Evolutionary conservation across 2,113 vertebrate species (phyloP), one percentile per base, ranked within the genome.

Genomic region (Chaenocephalus aceratus): DNA sequence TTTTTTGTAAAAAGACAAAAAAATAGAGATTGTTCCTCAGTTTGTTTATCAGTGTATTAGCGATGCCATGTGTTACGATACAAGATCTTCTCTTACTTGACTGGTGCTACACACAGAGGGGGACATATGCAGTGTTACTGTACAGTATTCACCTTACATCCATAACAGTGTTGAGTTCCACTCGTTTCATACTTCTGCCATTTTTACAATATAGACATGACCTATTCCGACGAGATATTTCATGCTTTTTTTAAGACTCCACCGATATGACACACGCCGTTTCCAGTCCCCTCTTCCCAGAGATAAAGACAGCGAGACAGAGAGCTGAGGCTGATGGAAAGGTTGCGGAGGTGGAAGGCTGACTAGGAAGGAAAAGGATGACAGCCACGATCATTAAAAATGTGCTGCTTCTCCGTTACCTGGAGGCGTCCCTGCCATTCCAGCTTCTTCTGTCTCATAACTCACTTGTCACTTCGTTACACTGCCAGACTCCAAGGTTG

Each of bases 391-490:
- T 94, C 92, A 94, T 94, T 94, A 93, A 94, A 94, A 93, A 86
- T 86, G 89, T 89, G 90, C 90, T 88, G 86, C 86, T 89, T 82
- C 89, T 80, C 93, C 72, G 94, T 95, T 93, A 95, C 91, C 89
- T 88, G 94, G 93, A 94, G 94, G 96, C 96, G 95, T 96, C 93
- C 87, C 95, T 95, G 95, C 96, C 96, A 95, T 95, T 95, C 96
- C 93, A 83, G 93, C 95, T 94, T 96, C 96, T 97, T 96, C 96
- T 95, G 95, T 96, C 95, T 96, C 97, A 97, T 97, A 97, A 97
- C 95, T 97, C 95, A 94, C 96, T 95, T 96, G 97, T 97, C 97
- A 98, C 96, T 96, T 96, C 93, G 96, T 96, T 96, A 95, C 95
- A 93, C 96, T 95, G 93, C 94, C 94, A 96, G 96, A 96, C 94